phyloP scores from a whole-genome alignment of 2,888 invertebrate genomes.

The Hypercompe scribonia region DNA sequence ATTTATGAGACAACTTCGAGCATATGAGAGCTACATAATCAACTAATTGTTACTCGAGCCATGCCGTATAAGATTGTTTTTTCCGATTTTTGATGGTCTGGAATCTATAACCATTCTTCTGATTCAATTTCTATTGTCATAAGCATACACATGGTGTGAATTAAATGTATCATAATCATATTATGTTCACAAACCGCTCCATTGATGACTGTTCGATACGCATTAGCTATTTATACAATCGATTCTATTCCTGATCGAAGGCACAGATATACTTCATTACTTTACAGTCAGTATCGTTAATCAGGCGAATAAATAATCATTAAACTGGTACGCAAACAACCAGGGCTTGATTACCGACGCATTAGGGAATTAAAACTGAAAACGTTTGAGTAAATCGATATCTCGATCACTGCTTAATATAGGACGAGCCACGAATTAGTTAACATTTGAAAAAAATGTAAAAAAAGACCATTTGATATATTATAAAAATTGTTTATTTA shows the following conservation, averaged over 20 bases:
- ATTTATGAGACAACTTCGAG: no score
- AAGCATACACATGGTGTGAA: neutral
- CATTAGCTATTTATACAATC: constrained; percentile 63
- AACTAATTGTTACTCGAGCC: no score
- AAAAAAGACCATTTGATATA: no score
- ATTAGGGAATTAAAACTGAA: neutral
- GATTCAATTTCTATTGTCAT: neutral
- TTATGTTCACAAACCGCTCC: neutral
- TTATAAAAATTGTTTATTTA: no score
- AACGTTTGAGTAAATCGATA: neutral
- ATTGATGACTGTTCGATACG: constrained; percentile 9
- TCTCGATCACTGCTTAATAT: neutral
- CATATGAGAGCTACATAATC: no score
- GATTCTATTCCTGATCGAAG: constrained; percentile 51
- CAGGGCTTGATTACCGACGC: neutral
- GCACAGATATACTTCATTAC: constrained; percentile 55
- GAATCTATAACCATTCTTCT: neutral
- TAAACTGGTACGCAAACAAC: constrained; percentile 3
- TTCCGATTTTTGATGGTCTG: neutral
- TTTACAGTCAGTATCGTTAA: constrained; percentile 50
- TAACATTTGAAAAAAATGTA: no score
- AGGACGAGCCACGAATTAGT: no score
- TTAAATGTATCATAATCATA: neutral
- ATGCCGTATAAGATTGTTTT: neutral
- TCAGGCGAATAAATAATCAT: constrained; percentile 33